Evolutionary conservation across 2,113 vertebrate species (phyloP), one percentile per base, ranked within the genome.

Genomic region (Mirounga angustirostris): DNA sequence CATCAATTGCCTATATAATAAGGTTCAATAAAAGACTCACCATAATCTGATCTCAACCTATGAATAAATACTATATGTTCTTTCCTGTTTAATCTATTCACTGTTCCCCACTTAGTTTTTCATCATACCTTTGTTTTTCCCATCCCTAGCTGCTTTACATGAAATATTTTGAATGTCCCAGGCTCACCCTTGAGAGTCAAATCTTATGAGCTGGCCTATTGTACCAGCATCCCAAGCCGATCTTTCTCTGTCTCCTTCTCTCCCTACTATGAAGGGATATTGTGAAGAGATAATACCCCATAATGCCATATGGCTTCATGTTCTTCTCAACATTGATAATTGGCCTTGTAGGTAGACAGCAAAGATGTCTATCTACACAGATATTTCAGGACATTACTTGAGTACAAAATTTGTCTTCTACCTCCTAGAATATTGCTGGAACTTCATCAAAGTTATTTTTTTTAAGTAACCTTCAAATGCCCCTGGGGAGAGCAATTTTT

Each of bases 321-420:
- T 85, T 81, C 43, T 24, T 40, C 22, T 82, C 46, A 92, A 56
- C 36, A 83, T 2, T 89, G 24, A 18, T 40, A 88, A 46, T 5
- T 24, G 78, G 1, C 4, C 28, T 73, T 58, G 9, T 52, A 63
- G 33, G 13, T 81, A 54, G 13, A 69, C 6, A 56, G 26, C 22
- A 91, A 12, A 67, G 22, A 24, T 52, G 18, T 40, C 40, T 1
- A 83, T 54, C 22, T 79, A 36, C 33, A 33, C 46, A 88, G 43
- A 36, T 94, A 95, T 78, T 86, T 85, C 13, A 76, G 33, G 28
- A 78, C 94, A 94, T 91, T 26, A 46, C 14, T 91, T 69, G 22
- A 56, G 2, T 63, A 10, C 21, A 69, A 95, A 93, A 56, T 71
- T 18, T 61, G 4, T 83, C 61, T 56, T 89, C 16, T 80, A 65